These are phyloP conservation scores for Spea bombifrons DNA, from an alignment of 2,113 vertebrate species.

Conservation along the genomic window DNA sequence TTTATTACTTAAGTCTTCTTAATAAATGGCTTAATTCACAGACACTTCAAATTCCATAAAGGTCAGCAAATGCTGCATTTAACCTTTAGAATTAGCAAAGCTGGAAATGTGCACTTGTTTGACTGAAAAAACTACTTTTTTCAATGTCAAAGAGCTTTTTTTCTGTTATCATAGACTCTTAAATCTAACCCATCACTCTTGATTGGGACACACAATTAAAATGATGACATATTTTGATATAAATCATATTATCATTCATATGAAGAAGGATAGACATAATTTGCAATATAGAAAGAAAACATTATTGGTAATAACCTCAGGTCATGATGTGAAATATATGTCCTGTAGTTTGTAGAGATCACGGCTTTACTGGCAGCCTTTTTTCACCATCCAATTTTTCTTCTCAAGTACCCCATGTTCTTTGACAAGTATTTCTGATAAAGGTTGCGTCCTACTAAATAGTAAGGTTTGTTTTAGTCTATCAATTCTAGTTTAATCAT, in stretches of 20 bases:
- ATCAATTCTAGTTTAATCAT: too few relatives aligned
- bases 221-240: slow-evolving; percentile 26
- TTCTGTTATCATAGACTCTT: slow-evolving; percentile 28
- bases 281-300: too few relatives aligned
- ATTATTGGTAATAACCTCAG: too few relatives aligned
- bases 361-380: too few relatives aligned
- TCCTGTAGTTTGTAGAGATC: too few relatives aligned
- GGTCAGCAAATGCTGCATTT: slow-evolving; percentile 46
- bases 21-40: slow-evolving; percentile 43
- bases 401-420: too few relatives aligned
- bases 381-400: too few relatives aligned
- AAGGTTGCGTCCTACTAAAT: too few relatives aligned
- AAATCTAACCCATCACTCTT: slow-evolving; percentile 34
- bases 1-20: slow-evolving; percentile 40
- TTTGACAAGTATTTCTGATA: too few relatives aligned
- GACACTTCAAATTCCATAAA: slow-evolving; percentile 41
- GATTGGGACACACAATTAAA: slow-evolving; percentile 11
- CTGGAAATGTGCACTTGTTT: slow-evolving; percentile 34
- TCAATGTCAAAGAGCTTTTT: slow-evolving; percentile 44
- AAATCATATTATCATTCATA: slow-evolving; percentile 4
- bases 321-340: too few relatives aligned
- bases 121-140: slow-evolving; percentile 27
- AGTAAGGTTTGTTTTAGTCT: too few relatives aligned
- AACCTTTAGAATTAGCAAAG: slow-evolving; percentile 47
- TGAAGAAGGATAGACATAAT: neutral